Evolutionary conservation across 2,113 vertebrate species (phyloP), one percentile per base, ranked within the genome.

Genomic region (Zosterops japonicus): DNA sequence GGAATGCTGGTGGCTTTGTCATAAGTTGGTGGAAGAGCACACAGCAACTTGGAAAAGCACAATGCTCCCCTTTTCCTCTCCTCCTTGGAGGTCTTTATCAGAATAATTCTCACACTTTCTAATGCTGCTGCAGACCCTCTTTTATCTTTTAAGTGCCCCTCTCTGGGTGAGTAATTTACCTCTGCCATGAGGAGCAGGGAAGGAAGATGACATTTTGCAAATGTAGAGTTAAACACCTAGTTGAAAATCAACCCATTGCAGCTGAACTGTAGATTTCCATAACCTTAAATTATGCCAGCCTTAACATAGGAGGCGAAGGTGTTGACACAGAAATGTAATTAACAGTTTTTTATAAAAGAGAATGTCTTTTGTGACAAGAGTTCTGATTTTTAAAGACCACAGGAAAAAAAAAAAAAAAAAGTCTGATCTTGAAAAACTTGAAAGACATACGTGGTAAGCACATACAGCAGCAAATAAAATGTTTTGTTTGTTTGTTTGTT

Each of bases 41-140:
- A 16, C 2, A 70, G 29, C 35, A 36, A 3, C 47, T 31, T 18
- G 8, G 1, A 14, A 39, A 42, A 53, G 27, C 29, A 11, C 12
- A 9, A 0, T 9, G 36, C 29, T 44, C 49, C 65, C 31, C 20
- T 28, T 15, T 6, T 13, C 28, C 42, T 52, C 23, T 59, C 24
- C 33, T 75, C 8, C 35, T 7, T 8, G 1, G 7, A 33, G 33
- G 5, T 18, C n/a, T 10, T 14, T 1, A 2, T 23, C 53, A 55
- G 5, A 27, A 24, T 2, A 24, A 44, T 5, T 25, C 75, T 52
- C 41, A 46, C 25, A 2, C 16, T 33, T 22, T 3, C 25, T 14
- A 24, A 21, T 5, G 22, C 49, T 81, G 55, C 63, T 65, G 55
- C 47, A 68, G 35, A 42, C 6, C 22, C 13, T 55, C 25, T 2